Base-by-base conservation (phyloP, 1,140 invertebrate species). In the Drosophila equinoxialis region DNA sequence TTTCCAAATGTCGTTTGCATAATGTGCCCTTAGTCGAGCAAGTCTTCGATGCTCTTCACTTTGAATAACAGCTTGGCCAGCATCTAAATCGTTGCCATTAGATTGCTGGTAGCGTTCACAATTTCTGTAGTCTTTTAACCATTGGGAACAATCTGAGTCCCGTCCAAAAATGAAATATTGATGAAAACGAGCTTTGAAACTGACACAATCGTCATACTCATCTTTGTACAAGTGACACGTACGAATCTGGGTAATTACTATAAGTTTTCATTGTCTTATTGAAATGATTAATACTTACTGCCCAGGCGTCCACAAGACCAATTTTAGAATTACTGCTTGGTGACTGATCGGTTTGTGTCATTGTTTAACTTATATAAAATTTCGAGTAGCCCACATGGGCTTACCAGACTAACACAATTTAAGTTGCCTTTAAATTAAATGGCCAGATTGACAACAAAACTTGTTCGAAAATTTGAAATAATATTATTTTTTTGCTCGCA, bases 91-190 rank as follows among this genome's bases (percentile, higher is more conserved):
- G 67, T 94, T 93, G 1, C 93, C 92, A 68, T 91, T 81, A 0
- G 86, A 91, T 33, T 94, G 91, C 48, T 93, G 90, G 94, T 95
- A 98, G 78, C 94, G 93, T 61, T 93, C 91, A 91, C 97, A 98
- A 84, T 96, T 96, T 6, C 95, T 81, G 78, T 94, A 95, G 92
- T 97, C 96, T 51, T 89, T 93, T 84, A 96, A 94, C 97, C 96
- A 98, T 72, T 96, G 94, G 2, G 92, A 92, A 84, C 97, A 98
- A 84, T 98, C 95, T 33, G 94, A 45, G 2, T 91, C 90, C 82
- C 96, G 92, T 3, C 97, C 97, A 92, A 93, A 93, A 54, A 97
- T 94, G 90, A 97, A 98, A 86, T 97, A 96, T 91, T 98, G 97
- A 91, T 98, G 95, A 90, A 98, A 97, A 74, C 96, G 93, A 10